Evolutionary conservation across 2,113 vertebrate species (phyloP).

Genomic region (Sakesphorus luctuosus): DNA sequence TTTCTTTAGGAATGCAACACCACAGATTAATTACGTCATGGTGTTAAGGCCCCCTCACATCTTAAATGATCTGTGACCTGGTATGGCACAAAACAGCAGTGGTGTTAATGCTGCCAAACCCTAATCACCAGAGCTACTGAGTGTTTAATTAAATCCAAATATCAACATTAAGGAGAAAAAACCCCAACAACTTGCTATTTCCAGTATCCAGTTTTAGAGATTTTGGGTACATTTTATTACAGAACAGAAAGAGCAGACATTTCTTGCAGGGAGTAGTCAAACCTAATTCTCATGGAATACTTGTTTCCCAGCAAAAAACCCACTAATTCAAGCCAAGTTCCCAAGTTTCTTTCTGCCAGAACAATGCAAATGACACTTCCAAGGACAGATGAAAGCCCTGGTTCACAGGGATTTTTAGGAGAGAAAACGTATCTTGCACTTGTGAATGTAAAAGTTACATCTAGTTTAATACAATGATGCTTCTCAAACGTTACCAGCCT

Average conservation of each 20-base stretch:
- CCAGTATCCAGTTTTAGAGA: neutral
- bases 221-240: neutral
- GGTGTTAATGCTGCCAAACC: neutral
- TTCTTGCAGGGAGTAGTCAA: neutral
- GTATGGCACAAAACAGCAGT: neutral
- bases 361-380: neutral
- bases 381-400: neutral
- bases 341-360: neutral
- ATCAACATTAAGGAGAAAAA: neutral
- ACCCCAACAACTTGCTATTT: neutral
- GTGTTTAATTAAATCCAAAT: neutral
- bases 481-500: conserved; percentile 5
- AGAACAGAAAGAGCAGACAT: neutral
- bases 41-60: neutral
- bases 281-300: neutral
- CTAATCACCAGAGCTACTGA: neutral
- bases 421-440: neutral
- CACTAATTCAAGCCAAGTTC: neutral
- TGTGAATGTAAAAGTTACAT: neutral
- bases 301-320: neutral
- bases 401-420: neutral
- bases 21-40: neutral
- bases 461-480: neutral
- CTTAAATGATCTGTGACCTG: neutral
- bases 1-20: neutral